Evolutionary conservation across 2,113 vertebrate species (phyloP).

Genomic region (Nerophis lumbriciformis): DNA sequence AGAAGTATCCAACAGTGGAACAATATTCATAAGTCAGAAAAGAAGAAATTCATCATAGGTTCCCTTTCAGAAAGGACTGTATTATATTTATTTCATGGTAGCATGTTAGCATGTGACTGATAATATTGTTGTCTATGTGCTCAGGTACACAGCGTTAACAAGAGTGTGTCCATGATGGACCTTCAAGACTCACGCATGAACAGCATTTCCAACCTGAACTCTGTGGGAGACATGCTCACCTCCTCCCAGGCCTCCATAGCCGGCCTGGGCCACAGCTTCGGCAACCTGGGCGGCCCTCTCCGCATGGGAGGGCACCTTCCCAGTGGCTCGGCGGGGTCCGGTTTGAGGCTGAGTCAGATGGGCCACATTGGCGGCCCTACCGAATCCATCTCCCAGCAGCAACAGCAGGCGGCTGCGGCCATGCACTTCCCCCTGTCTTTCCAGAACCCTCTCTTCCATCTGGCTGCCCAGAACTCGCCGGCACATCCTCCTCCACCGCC

Average conservation of each 20-base stretch:
- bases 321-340: conserved; percentile 81
- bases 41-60: no score
- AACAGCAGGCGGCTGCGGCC: conserved; percentile 76
- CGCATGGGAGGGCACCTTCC: conserved; percentile 84
- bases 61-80: no score
- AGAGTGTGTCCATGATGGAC: conserved; percentile 96
- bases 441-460: conserved; percentile 93
- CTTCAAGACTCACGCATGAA: conserved; percentile 91
- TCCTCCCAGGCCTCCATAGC: conserved; percentile 88
- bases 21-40: no score
- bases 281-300: conserved; percentile 75
- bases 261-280: conserved; percentile 78
- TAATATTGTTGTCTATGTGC: not conserved
- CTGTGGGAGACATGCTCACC: conserved; percentile 86
- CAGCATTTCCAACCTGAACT: conserved; percentile 90
- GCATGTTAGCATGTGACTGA: no score
- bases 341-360: conserved; percentile 82
- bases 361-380: conserved; percentile 81
- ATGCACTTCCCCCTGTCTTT: conserved; percentile 89
- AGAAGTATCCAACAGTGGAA: no score
- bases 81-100: no score
- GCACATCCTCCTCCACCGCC: conserved; percentile 60
- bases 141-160: conserved; percentile 89
- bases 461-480: conserved; percentile 87
- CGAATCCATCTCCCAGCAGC: conserved; percentile 85